These are phyloP conservation scores for Triplophysa dalaica DNA, from an alignment of 2,113 vertebrate species.

Conservation along the genomic window DNA sequence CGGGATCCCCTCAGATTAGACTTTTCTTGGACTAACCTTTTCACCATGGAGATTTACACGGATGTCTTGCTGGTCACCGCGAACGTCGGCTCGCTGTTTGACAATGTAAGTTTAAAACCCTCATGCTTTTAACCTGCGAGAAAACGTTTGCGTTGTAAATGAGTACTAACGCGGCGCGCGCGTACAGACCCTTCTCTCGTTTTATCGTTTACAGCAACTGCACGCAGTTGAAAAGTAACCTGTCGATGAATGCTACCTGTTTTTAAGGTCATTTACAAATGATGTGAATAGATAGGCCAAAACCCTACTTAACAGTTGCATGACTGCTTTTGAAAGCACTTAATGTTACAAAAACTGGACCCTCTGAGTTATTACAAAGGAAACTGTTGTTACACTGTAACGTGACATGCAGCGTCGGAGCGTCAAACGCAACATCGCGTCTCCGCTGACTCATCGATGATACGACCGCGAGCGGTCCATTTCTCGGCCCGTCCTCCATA, in stretches of 20 bases:
- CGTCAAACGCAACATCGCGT: neutral
- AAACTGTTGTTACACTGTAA: neutral
- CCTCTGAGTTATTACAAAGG: too few relatives aligned
- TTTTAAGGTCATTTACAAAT: neutral
- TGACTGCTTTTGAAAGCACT: too few relatives aligned
- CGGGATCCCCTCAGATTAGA: conserved; percentile 51
- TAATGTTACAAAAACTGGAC: too few relatives aligned
- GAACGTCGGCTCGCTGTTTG: conserved; percentile 80
- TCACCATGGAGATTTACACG: conserved; percentile 70
- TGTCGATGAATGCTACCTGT: neutral
- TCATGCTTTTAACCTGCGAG: neutral
- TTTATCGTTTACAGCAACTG: conserved; percentile 10
- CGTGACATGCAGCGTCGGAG: neutral
- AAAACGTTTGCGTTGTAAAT: neutral
- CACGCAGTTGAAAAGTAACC: neutral
- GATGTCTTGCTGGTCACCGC: conserved; percentile 78
- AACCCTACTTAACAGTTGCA: too few relatives aligned
- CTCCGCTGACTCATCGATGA: neutral
- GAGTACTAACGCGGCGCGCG: neutral
- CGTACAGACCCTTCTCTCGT: neutral
- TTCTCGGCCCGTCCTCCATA: neutral
- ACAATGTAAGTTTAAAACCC: conserved; percentile 73
- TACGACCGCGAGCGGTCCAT: too few relatives aligned
- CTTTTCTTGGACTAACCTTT: conserved; percentile 47
- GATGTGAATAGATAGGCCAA: neutral